Percentiles rank a stretch among this genome's conserved stretches.
Conservation (phyloP, 2,888 invertebrate species). For the Parnassius apollo region DNA sequence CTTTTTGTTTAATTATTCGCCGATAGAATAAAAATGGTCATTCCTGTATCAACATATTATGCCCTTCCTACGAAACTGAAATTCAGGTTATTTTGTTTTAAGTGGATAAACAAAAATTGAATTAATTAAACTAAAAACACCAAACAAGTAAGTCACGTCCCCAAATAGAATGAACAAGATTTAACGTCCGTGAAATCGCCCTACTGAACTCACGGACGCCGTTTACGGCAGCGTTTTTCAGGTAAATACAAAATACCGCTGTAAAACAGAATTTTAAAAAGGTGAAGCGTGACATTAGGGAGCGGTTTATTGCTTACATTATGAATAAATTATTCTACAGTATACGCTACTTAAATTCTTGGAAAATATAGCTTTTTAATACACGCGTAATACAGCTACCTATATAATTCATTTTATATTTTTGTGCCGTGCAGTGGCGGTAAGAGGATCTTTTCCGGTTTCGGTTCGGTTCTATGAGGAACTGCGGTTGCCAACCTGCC, state of each 20-base stretch:
- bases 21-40: no score
- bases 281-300: slow-evolving; percentile 37
- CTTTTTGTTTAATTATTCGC: no score
- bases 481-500: no score
- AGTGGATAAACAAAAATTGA: background rate
- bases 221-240: slow-evolving; percentile 30
- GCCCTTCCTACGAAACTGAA: no score
- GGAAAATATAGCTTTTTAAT: slow-evolving; percentile 23
- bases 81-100: background rate
- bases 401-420: no score
- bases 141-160: slow-evolving; percentile 20
- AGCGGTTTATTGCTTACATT: slow-evolving; percentile 35
- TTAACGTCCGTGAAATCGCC: slow-evolving; percentile 8
- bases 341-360: slow-evolving; percentile 30
- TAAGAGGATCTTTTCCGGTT: no score
- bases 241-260: slow-evolving; percentile 34
- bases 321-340: slow-evolving; percentile 36
- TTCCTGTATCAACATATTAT: no score
- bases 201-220: slow-evolving; percentile 22
- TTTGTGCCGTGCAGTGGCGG: no score
- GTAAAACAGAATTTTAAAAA: slow-evolving; percentile 39
- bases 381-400: slow-evolving; percentile 8
- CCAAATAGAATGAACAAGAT: slow-evolving; percentile 8
- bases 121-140: slow-evolving; percentile 10
- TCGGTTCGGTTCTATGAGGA: no score